Evolutionary conservation across 64 coral and sea anemone species (phyloP).

Genomic region (Trachythela sp.): DNA sequence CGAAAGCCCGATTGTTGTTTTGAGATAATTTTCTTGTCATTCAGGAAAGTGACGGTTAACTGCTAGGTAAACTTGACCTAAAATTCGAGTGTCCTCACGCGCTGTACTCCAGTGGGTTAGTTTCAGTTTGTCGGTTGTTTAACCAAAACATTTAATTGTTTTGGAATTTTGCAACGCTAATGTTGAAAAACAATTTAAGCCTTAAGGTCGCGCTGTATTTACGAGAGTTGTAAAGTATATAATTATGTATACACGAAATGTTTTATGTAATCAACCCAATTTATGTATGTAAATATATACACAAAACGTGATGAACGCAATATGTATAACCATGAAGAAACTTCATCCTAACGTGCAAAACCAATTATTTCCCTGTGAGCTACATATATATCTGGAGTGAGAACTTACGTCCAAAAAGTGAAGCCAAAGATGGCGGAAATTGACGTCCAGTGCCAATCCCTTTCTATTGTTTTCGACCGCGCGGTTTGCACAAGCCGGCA

Average conservation of each 20-base stretch:
- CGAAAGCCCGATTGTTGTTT: too few relatives aligned
- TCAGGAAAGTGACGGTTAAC: too few relatives aligned
- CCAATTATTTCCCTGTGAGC: neutral
- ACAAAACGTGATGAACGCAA: neutral
- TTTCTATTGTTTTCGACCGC: too few relatives aligned
- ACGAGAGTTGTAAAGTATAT: neutral
- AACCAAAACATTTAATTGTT: neutral
- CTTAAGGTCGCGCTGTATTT: neutral
- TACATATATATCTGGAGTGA: too few relatives aligned
- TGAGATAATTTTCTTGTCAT: too few relatives aligned
- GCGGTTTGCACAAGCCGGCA: too few relatives aligned
- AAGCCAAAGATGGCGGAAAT: too few relatives aligned
- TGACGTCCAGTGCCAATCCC: too few relatives aligned
- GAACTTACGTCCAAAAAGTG: too few relatives aligned
- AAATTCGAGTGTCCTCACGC: neutral
- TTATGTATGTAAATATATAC: neutral
- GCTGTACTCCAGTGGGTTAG: neutral
- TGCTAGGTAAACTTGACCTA: neutral
- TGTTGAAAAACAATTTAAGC: neutral
- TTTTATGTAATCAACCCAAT: neutral
- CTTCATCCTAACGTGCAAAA: neutral
- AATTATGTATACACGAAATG: neutral
- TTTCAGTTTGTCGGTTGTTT: neutral
- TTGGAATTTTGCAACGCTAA: neutral
- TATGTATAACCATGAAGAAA: neutral